phyloP scores from a whole-genome alignment of 35 echinoderm and acorn worm species.

The Hemicentrotus pulcherrimus region DNA sequence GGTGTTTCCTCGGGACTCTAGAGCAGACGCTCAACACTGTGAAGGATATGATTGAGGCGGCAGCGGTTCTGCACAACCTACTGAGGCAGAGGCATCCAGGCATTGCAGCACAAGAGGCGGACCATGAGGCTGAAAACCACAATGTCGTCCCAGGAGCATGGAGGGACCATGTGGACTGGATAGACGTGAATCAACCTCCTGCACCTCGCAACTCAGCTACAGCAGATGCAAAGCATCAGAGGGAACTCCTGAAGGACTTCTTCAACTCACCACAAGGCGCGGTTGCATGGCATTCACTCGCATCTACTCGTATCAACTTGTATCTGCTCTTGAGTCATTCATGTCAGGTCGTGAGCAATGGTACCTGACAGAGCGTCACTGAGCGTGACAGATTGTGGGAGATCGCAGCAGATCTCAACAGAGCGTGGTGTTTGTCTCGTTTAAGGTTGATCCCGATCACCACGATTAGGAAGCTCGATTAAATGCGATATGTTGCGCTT shows the following conservation, averaged over 20 bases:
- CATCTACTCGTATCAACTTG: too few species aligned
- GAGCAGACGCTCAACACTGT: background rate
- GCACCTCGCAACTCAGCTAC: conserved; percentile 30
- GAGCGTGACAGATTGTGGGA: too few species aligned
- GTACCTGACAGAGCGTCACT: too few species aligned
- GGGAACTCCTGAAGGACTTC: background rate
- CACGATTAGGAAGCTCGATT: too few species aligned
- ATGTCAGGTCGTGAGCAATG: too few species aligned
- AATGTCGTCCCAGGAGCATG: conserved; percentile 53
- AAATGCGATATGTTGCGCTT: too few species aligned
- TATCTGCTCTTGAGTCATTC: too few species aligned
- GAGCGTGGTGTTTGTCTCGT: too few species aligned
- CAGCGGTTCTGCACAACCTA: background rate
- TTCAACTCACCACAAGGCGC: background rate
- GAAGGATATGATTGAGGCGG: background rate
- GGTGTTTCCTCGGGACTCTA: background rate
- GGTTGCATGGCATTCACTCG: too few species aligned
- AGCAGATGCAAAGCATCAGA: conserved; percentile 27
- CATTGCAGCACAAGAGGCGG: background rate
- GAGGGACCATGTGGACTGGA: conserved; percentile 40
- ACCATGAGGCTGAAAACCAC: conserved; percentile 25
- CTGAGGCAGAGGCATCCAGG: conserved; percentile 14
- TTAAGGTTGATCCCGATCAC: too few species aligned
- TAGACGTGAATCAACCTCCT: conserved; percentile 10
- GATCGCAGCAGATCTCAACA: too few species aligned